Evolutionary conservation across 37 sponge, comb jelly and placozoan genomes (phyloP).

Genomic region (Diacarnus erythraeanus): DNA sequence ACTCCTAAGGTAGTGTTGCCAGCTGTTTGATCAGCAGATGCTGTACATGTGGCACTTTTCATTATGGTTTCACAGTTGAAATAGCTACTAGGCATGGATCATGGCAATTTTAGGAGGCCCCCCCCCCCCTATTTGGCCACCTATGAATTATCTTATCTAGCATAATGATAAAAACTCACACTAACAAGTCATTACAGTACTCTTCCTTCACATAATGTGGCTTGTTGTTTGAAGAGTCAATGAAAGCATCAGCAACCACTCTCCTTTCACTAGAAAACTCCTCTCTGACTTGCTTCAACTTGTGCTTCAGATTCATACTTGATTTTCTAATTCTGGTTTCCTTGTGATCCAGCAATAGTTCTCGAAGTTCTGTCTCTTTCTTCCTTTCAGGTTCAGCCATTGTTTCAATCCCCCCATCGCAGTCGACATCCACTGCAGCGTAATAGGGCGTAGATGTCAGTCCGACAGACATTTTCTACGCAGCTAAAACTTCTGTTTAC

Average conservation of each 20-base stretch:
- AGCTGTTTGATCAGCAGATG: too few species aligned
- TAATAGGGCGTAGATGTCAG: background rate
- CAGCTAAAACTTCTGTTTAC: too few species aligned
- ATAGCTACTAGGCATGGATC: too few species aligned
- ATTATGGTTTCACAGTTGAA: too few species aligned
- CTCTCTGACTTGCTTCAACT: background rate
- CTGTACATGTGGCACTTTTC: too few species aligned
- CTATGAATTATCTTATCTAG: background rate
- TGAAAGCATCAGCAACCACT: constrained; percentile 6
- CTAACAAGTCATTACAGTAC: constrained; percentile 9
- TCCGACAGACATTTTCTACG: background rate
- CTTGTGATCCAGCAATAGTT: background rate
- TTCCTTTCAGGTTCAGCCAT: background rate
- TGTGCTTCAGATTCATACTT: background rate
- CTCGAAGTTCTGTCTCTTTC: background rate
- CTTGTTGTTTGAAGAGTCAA: constrained; percentile 1
- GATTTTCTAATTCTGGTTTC: background rate
- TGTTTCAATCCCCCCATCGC: background rate
- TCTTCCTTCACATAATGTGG: constrained; percentile 35
- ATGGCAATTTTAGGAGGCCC: too few species aligned
- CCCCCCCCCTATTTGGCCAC: too few species aligned
- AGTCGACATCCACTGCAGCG: background rate
- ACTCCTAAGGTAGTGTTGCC: too few species aligned
- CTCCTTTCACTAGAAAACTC: background rate
- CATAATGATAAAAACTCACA: constrained; percentile 6